A percentile compares a stretch with the other conserved stretches of the same genome.
phyloP scores from a whole-genome alignment of 2,113 vertebrate species.

The Anhinga rufa region DNA sequence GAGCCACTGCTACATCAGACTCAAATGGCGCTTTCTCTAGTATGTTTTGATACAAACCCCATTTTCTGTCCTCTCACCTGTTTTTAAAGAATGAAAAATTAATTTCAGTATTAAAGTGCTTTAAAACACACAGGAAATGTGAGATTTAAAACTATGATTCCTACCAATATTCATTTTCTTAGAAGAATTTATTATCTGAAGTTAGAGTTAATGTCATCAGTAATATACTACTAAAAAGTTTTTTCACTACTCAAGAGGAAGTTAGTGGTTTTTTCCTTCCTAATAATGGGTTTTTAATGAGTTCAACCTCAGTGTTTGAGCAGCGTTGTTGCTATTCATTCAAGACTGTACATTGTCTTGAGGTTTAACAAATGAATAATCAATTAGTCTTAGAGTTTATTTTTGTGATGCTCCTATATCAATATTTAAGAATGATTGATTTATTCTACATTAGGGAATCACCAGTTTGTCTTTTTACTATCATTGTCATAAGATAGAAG shows the following conservation, averaged over 20 bases:
- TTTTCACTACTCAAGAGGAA: neutral
- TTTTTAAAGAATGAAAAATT: neutral
- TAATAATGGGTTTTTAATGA: neutral
- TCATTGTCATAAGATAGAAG: neutral
- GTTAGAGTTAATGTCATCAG: neutral
- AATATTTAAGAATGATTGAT: neutral
- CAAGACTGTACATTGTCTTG: neutral
- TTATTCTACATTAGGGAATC: neutral
- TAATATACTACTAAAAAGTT: neutral
- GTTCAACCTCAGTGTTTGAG: neutral
- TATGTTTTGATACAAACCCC: slow-evolving; percentile 58
- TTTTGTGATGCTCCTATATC: neutral
- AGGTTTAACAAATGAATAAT: neutral
- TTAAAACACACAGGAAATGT: neutral
- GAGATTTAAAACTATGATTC: neutral
- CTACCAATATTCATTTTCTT: neutral
- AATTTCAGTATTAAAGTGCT: neutral
- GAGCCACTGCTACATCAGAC: slow-evolving; percentile 92
- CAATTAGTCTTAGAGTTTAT: neutral
- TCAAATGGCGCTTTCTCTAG: slow-evolving; percentile 86
- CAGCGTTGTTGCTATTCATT: neutral
- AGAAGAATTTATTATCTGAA: neutral
- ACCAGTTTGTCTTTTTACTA: neutral
- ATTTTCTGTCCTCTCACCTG: neutral
- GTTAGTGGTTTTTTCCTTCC: neutral